These are phyloP conservation scores for human (Homo sapiens) DNA, from an alignment of 2,113 vertebrate species.

Conservation along the genomic window GRCh38 chr1:18517001-18517500, in stretches of 20 bases:
- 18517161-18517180: no score
- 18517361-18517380: not conserved
- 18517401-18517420: not conserved
- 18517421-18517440: not conserved
- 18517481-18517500: not conserved
- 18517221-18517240: not conserved
- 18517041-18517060: not conserved
- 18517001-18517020: not conserved
- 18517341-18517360: not conserved
- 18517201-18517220: not conserved
- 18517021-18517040: not conserved
- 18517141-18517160: no score
- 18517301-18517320: not conserved
- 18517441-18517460: not conserved
- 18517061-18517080: not conserved
- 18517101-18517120: no score
- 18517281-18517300: not conserved
- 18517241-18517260: not conserved
- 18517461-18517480: not conserved
- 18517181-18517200: not conserved
- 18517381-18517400: not conserved
- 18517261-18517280: not conserved
- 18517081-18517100: not conserved
- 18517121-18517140: no score
- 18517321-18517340: not conserved